Evolutionary conservation across 2,888 invertebrate species (phyloP).

Genomic region (Nasonovia ribisnigri): DNA sequence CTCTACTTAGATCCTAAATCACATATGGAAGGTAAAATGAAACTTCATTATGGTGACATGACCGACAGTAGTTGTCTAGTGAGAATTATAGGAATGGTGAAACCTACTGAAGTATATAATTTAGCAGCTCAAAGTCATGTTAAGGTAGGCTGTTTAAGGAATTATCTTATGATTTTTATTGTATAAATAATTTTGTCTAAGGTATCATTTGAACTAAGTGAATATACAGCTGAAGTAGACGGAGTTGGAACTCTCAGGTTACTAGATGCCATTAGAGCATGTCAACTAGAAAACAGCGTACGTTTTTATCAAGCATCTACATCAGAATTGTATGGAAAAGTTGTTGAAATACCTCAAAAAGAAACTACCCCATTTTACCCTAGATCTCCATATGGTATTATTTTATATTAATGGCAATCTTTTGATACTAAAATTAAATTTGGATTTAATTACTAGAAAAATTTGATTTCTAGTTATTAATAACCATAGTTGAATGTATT

Average conservation of each 20-base stretch:
- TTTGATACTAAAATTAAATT: background rate
- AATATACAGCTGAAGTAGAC: constrained; percentile 98
- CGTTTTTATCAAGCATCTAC: constrained; percentile 95
- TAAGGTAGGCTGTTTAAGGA: constrained; percentile 76
- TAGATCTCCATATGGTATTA: constrained; percentile 91
- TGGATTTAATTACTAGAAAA: background rate
- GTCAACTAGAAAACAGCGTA: constrained; percentile 83
- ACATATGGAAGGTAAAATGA: constrained; percentile 90
- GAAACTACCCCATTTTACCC: constrained; percentile 97
- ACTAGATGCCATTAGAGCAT: constrained; percentile 91
- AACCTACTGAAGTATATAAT: constrained; percentile 96
- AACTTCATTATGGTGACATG: constrained; percentile 98
- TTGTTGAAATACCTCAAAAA: constrained; percentile 90
- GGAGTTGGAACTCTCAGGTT: constrained; percentile 93
- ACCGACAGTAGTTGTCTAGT: constrained; percentile 96
- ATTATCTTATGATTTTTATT: background rate
- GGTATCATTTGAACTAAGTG: constrained; percentile 96
- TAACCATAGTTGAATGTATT: background rate
- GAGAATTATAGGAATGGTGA: constrained; percentile 83
- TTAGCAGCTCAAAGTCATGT: constrained; percentile 99
- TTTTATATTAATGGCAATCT: background rate
- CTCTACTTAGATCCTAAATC: constrained; percentile 91
- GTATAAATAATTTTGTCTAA: constrained; percentile 68
- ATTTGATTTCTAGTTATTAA: background rate
- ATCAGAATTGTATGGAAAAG: constrained; percentile 94